phyloP scores from a whole-genome alignment of 2,113 vertebrate genomes.

The Malaclemys terrapin region DNA sequence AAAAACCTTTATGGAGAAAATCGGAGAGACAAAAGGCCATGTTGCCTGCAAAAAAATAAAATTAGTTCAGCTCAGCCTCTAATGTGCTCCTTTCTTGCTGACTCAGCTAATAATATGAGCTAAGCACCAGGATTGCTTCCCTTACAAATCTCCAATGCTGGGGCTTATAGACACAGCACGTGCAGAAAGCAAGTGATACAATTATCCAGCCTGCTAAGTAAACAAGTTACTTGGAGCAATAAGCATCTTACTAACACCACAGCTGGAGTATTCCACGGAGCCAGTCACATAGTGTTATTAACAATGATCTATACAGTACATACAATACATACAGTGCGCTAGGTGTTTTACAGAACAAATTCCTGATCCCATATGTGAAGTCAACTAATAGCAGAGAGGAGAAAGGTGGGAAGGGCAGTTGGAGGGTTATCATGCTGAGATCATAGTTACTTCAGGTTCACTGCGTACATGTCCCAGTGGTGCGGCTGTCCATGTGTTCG shows the following conservation, averaged over 20 bases:
- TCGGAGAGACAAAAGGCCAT: neutral
- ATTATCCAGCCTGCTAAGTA: neutral
- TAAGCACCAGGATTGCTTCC: neutral
- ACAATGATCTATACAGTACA: neutral
- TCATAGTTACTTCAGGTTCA: neutral
- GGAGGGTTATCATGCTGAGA: neutral
- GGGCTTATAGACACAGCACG: neutral
- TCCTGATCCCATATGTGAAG: neutral
- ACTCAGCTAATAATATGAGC: neutral
- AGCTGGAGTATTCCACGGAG: no score
- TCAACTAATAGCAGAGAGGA: neutral
- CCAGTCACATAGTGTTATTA: accelerated
- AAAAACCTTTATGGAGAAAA: neutral
- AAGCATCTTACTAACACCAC: neutral
- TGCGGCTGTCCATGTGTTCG: neutral
- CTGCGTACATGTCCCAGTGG: neutral
- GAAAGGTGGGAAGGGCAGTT: neutral
- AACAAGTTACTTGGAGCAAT: accelerated
- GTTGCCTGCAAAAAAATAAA: neutral
- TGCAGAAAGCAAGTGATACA: neutral
- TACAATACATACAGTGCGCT: neutral
- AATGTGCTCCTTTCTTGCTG: neutral
- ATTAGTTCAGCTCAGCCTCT: conserved; percentile 10
- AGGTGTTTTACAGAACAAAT: neutral
- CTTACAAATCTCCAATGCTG: neutral